Evolutionary conservation across 1,140 invertebrate species (phyloP), one percentile per base, ranked within the genome.

Genomic region (Cyrtorhinus lividipennis): DNA sequence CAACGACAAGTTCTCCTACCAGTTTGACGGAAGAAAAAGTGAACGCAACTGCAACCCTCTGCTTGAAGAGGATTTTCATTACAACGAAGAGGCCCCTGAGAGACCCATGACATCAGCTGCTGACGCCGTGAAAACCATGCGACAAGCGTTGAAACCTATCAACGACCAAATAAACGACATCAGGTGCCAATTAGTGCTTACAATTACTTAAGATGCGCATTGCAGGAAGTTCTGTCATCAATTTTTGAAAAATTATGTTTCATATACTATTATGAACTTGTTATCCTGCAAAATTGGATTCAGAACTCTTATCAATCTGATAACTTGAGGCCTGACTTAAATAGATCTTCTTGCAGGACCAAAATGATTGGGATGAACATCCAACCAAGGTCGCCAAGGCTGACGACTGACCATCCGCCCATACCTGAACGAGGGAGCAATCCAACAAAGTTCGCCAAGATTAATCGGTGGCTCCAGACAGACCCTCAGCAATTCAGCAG

Each of bases 301-400:
- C n/a, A n/a, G n/a, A n/a, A n/a, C n/a, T n/a, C n/a, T n/a, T n/a
- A n/a, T n/a, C n/a, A n/a, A n/a, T n/a, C n/a, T n/a, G n/a, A n/a
- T n/a, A n/a, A n/a, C n/a, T n/a, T n/a, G n/a, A n/a, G n/a, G n/a
- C n/a, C n/a, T n/a, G n/a, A n/a, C n/a, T n/a, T n/a, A n/a, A n/a
- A n/a, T n/a, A n/a, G n/a, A n/a, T n/a, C n/a, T n/a, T n/a, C n/a
- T n/a, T n/a, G n/a, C n/a, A n/a, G 20, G 3, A 53, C 48, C 12
- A 53, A 53, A 53, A 53, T 53, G 48, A 53, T 53, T 20, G 48
- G 48, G 5, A 53, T 53, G 48, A 53, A 53, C 48, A 53, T 53
- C 5, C 48, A 53, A 53, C 48, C 48, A 5, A 12, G 48, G 20
- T 15, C 10, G 5, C 20, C 48, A n/a, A n/a, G n/a, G n/a, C n/a